A percentile compares a stretch with the other conserved stretches of the same genome.
Conservation (phyloP, 2,888 invertebrate species). For the Xestoiulus laeticollis region DNA sequence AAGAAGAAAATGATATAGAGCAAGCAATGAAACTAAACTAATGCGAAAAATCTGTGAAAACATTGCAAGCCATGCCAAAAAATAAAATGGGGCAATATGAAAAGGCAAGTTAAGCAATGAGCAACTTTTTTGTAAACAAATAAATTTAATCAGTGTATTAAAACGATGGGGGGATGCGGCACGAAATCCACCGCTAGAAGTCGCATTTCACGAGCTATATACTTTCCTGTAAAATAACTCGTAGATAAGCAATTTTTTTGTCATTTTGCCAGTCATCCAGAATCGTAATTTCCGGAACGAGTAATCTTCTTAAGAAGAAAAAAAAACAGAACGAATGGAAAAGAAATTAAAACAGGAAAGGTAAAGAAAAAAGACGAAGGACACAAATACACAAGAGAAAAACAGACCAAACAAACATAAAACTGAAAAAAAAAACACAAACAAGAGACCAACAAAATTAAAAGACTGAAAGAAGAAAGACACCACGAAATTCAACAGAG, state of each 20-base stretch:
- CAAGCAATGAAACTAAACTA: neutral
- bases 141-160: neutral
- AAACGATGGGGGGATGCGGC: neutral
- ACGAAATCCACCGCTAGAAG: neutral
- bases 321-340: neutral
- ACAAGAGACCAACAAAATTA: neutral
- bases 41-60: neutral
- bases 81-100: neutral
- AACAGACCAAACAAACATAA: neutral
- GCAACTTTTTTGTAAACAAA: neutral
- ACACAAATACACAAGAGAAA: neutral
- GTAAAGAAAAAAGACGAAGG: neutral
- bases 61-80: neutral
- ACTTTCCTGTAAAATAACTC: conserved; percentile 7
- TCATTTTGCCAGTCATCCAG: conserved; percentile 23
- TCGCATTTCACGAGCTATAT: neutral
- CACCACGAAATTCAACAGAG: neutral
- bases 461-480: neutral
- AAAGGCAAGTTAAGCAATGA: neutral
- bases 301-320: conserved; percentile 25
- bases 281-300: conserved; percentile 32
- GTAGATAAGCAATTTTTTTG: neutral
- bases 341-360: conserved; percentile 4
- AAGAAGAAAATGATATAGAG: neutral
- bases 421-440: neutral